Evolutionary conservation across 2,888 invertebrate genomes (phyloP).

Genomic region (Drosophila prostipennis): DNA sequence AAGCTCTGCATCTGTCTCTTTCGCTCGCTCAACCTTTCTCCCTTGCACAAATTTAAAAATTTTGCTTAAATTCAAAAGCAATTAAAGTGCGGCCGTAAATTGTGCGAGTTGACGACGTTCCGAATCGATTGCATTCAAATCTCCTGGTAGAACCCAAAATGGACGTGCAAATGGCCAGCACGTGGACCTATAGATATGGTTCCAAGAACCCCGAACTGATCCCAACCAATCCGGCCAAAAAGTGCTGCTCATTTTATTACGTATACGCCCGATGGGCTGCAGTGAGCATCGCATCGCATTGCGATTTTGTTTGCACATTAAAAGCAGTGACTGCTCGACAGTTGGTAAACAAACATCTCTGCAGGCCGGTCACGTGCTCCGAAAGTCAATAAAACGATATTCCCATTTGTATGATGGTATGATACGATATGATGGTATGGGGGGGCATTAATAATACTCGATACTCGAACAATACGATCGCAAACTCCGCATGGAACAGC

Average conservation of each 20-base stretch:
- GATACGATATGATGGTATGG: constrained; percentile 2
- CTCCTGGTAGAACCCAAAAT: constrained; percentile 14
- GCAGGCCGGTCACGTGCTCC: constrained; percentile 65
- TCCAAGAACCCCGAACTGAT: constrained; percentile 11
- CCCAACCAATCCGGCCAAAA: constrained; percentile 1
- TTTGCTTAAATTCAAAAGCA: constrained; percentile 12
- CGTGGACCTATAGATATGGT: constrained; percentile 18
- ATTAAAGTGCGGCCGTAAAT: constrained; percentile 19
- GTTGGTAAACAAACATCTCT: constrained; percentile 44
- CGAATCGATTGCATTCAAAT: constrained; percentile 14
- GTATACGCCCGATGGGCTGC: constrained; percentile 36
- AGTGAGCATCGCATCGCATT: constrained; percentile 2
- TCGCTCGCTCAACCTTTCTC: not conserved
- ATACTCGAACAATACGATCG: constrained; percentile 58
- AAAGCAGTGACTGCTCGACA: constrained; percentile 33
- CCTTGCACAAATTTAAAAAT: constrained; percentile 7
- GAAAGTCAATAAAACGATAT: constrained; percentile 70
- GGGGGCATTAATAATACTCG: constrained; percentile 56
- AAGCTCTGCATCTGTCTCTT: not conserved
- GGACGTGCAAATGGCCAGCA: constrained; percentile 33
- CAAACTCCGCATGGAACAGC: constrained; percentile 31
- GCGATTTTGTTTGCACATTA: constrained; percentile 35
- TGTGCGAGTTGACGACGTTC: constrained; percentile 4
- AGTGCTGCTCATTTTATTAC: constrained; percentile 17
- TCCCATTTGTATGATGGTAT: constrained; percentile 10